Evolutionary conservation across 2,888 invertebrate genomes (phyloP).

Genomic region (Parelbella ahira): DNA sequence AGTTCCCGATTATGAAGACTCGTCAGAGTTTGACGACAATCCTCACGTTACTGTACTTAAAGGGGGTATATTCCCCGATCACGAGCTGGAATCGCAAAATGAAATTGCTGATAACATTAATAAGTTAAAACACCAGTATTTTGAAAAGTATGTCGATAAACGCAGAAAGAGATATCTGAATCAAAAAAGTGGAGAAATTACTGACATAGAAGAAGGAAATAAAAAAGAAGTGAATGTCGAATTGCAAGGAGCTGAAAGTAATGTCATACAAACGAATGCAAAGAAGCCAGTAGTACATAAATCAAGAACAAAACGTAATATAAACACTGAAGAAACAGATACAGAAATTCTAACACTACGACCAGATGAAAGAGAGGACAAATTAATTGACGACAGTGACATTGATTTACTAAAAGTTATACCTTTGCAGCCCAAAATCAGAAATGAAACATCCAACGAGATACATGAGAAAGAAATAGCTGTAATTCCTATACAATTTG

Average conservation of each 20-base stretch:
- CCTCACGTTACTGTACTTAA: constrained; percentile 64
- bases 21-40: constrained; percentile 48
- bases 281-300: constrained; percentile 36
- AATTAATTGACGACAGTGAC: constrained; percentile 46
- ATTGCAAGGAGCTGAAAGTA: constrained; percentile 46
- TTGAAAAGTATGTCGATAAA: constrained; percentile 67
- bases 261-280: constrained; percentile 38
- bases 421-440: constrained; percentile 43
- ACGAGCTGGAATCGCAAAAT: constrained; percentile 35
- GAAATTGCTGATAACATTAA: constrained; percentile 55
- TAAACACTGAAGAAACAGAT: constrained; percentile 48
- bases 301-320: constrained; percentile 50
- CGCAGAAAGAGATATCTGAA: constrained; percentile 61
- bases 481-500: constrained; percentile 59
- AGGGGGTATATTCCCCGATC: constrained; percentile 64
- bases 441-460: constrained; percentile 35
- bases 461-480: constrained; percentile 47
- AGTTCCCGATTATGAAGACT: constrained; percentile 54
- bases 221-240: constrained; percentile 51
- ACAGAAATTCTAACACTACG: constrained; percentile 47
- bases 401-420: constrained; percentile 58
- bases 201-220: constrained; percentile 28
- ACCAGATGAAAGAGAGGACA: constrained; percentile 37
- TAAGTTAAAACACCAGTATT: constrained; percentile 68
- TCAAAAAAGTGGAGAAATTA: constrained; percentile 41